phyloP scores from a whole-genome alignment of 2,888 invertebrate species.

The Phyllotreta cruciferae region DNA sequence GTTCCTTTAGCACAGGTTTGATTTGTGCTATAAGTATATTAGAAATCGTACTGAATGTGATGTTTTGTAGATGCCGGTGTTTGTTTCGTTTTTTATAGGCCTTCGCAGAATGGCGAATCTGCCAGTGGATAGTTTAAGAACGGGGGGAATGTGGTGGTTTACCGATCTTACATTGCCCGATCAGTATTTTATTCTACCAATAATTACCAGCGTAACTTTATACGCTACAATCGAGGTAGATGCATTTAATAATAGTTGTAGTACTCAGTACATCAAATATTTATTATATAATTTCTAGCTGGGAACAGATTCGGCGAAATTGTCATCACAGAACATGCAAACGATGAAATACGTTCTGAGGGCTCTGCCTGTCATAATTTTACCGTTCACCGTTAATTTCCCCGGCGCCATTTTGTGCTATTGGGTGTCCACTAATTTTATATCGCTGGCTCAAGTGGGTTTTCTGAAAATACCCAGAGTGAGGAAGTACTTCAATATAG shows the following conservation, averaged over 20 bases:
- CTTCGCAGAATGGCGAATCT: slow-evolving; percentile 86
- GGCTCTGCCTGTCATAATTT: slow-evolving; percentile 77
- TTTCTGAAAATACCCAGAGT: slow-evolving; percentile 78
- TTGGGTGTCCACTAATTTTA: slow-evolving; percentile 87
- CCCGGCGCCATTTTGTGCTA: slow-evolving; percentile 88
- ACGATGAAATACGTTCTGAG: slow-evolving; percentile 78
- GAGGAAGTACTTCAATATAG: slow-evolving; percentile 78
- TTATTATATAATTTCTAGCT: slow-evolving; percentile 59
- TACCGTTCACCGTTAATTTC: slow-evolving; percentile 88
- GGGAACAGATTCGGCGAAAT: slow-evolving; percentile 76
- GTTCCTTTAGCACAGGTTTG: slow-evolving; percentile 79
- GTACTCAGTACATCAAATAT: no score
- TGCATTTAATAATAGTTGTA: not conserved
- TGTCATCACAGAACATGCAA: slow-evolving; percentile 73
- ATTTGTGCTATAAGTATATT: not conserved
- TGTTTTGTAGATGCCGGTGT: slow-evolving; percentile 74
- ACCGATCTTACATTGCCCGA: slow-evolving; percentile 89
- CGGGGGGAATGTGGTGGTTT: slow-evolving; percentile 94
- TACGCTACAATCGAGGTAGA: slow-evolving; percentile 78
- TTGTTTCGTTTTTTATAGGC: slow-evolving; percentile 90
- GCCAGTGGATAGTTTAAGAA: slow-evolving; percentile 88
- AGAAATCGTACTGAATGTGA: slow-evolving; percentile 21
- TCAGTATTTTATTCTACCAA: slow-evolving; percentile 85
- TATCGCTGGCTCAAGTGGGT: slow-evolving; percentile 83
- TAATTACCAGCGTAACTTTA: slow-evolving; percentile 84